Base-by-base conservation (phyloP, 1,140 invertebrate genomes). In the Euglossa dilemma region DNA sequence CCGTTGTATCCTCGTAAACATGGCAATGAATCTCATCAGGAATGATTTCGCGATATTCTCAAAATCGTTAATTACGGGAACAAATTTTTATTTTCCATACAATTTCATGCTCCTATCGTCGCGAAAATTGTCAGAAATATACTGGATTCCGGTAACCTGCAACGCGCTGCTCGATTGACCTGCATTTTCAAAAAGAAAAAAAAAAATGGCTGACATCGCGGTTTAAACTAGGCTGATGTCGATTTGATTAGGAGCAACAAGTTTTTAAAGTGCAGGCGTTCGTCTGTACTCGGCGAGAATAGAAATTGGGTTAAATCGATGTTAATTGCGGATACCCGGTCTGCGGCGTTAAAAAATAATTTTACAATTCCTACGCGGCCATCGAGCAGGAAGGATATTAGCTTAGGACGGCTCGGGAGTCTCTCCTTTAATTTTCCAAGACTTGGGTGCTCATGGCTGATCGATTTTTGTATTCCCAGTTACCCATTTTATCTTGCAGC, bases 401-500 rank as follows among this genome's bases (percentile, higher is more conserved):
- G 18, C 20, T n/a, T 14, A 12, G 8, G 36, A 9, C 23, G 45
- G 16, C 20, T 45, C 36, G 64, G 45, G 23, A n/a, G 20, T 67
- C 25, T 52, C 69, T 2, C 7, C 72, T 61, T 47, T 28, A 45
- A 47, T 61, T 61, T 25, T 25, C 43, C 28, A 4, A n/a, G 20
- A 6, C 23, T 59, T 45, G 23, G 11, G 20, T 28, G 16, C 57
- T 74, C 20, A 47, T 47, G 28, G 23, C 6, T 23, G 72, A 74
- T 74, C 43, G 57, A 45, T 74, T 74, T 74, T 61, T 61, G n/a
- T 71, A 61, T 61, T 61, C n/a, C 56, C 72, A 20, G 43, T 74
- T 59, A 28, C 72, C 72, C 43, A 28, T 57, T 61, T 61, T 45
- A 74, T 74, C n/a, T 74, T 71, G 47, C 43, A 45, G 25, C 36